A percentile compares a stretch with the other conserved stretches of the same genome.
phyloP scores from a whole-genome alignment of 2,797 vertebrate genomes.

The Taeniopygia guttata region DNA sequence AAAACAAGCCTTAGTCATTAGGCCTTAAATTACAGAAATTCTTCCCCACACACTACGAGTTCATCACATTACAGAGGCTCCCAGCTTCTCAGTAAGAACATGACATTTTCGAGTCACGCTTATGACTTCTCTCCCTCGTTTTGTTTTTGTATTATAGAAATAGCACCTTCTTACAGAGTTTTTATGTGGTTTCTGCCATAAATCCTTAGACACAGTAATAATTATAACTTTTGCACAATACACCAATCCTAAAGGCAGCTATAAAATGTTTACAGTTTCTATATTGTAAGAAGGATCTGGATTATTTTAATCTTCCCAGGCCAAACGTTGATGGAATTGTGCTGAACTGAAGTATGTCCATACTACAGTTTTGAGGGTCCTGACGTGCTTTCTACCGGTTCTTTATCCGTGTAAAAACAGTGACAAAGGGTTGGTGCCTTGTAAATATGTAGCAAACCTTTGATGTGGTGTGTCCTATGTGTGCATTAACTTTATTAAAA shows the following conservation, averaged over 20 bases:
- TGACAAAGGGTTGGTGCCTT: constrained; percentile 82
- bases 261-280: constrained; percentile 89
- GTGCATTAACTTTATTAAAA: constrained; percentile 81
- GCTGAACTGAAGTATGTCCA: constrained; percentile 76
- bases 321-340: constrained; percentile 75
- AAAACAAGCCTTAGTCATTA: constrained; percentile 88
- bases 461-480: constrained; percentile 77
- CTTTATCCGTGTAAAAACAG: constrained; percentile 72
- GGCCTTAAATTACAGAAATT: constrained; percentile 78
- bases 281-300: constrained; percentile 78
- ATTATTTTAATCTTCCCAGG: constrained; percentile 79
- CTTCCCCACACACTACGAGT: constrained; percentile 74
- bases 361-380: constrained; percentile 70
- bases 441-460: constrained; percentile 82
- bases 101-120: constrained; percentile 66
- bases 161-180: constrained; percentile 83
- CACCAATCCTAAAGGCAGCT: constrained; percentile 93
- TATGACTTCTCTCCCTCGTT: constrained; percentile 66
- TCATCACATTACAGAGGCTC: constrained; percentile 73
- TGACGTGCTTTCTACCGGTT: constrained; percentile 74
- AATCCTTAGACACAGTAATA: constrained; percentile 79
- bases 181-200: constrained; percentile 81
- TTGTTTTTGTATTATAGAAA: constrained; percentile 77
- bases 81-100: constrained; percentile 72
- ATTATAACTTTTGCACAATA: constrained; percentile 93